A percentile compares a stretch with the other conserved stretches of the same genome.
Evolutionary conservation across 2,888 invertebrate genomes (phyloP).

Genomic region (Gymnosoma rotundatum): DNA sequence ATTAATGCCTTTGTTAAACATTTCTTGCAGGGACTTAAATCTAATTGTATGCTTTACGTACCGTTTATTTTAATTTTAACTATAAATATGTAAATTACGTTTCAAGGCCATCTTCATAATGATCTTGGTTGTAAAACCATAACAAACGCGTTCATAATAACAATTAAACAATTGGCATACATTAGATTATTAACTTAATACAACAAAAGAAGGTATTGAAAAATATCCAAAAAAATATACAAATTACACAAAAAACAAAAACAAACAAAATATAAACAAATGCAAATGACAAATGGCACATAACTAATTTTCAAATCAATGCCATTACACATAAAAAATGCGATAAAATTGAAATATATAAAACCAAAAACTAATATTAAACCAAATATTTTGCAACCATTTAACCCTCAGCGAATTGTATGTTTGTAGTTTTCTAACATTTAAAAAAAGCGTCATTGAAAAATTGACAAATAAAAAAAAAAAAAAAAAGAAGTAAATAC

Average conservation of each 20-base stretch:
- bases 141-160: slow-evolving; percentile 49
- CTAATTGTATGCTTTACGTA: neutral
- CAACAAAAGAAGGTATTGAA: slow-evolving; percentile 60
- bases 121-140: slow-evolving; percentile 63
- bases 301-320: slow-evolving; percentile 62
- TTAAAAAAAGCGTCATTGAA: slow-evolving; percentile 23
- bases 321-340: slow-evolving; percentile 62
- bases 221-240: slow-evolving; percentile 10
- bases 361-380: slow-evolving; percentile 42
- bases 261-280: slow-evolving; percentile 35
- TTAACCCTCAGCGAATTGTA: slow-evolving; percentile 51
- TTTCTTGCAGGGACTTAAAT: too few species aligned
- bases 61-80: neutral
- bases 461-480: slow-evolving; percentile 1
- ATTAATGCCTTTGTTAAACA: too few species aligned
- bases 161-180: slow-evolving; percentile 44
- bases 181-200: slow-evolving; percentile 1
- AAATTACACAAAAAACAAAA: slow-evolving; percentile 24
- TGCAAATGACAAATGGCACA: slow-evolving; percentile 53
- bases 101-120: slow-evolving; percentile 55
- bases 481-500: slow-evolving; percentile 5
- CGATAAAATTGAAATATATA: slow-evolving; percentile 4
- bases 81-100: slow-evolving; percentile 9
- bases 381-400: slow-evolving; percentile 63
- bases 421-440: slow-evolving; percentile 46